Evolutionary conservation across 2,113 vertebrate genomes (phyloP), one percentile per base, ranked within the genome.

Genomic region (Xiphias gladius): DNA sequence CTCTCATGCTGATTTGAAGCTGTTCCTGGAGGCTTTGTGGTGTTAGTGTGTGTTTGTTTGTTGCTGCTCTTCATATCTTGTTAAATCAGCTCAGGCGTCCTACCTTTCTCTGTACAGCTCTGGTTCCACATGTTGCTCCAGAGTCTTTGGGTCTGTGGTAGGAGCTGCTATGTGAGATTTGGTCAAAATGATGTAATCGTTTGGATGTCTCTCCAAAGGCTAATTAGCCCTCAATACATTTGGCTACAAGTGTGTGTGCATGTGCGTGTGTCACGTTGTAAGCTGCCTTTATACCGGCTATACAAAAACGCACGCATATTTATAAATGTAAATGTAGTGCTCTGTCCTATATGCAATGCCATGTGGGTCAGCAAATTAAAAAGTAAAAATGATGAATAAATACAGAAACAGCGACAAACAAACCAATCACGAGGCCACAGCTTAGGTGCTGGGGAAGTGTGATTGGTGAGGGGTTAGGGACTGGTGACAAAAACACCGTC

Each of bases 111-210:
- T 12, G 61, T 3, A 26, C 2, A 26, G 50, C 37, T 57, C 37
- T 24, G 32, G 10, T 55, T 52, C 32, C 37, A 14, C 67, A 54
- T 63, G 76, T n/a, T 28, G 20, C 7, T 30, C 16, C 22, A 22
- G 48, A 10, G 54, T 50, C 12, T 71, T 57, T 46, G 64, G 19
- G 48, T 35, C 1, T 22, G 72, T 54, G 70, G 54, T 22, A 69
- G 71, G 58, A 80, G 67, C 46, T 65, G 50, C 61, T 74, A 41
- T 82, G 73, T 48, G 59, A 69, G 30, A n/a, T 75, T 20, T 46
- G 28, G 24, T 77, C n/a, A 62, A 57, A 67, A 35, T 79, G 72
- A 80, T 68, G 55, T 55, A n/a, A 67, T 54, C 41, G 22, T 81
- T 77, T 55, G 54, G 66, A 76, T 1, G 1, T 37, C 8, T 54